Evolutionary conservation across 2,888 invertebrate species (phyloP).

Genomic region (Pristionchus fissidentatus): DNA sequence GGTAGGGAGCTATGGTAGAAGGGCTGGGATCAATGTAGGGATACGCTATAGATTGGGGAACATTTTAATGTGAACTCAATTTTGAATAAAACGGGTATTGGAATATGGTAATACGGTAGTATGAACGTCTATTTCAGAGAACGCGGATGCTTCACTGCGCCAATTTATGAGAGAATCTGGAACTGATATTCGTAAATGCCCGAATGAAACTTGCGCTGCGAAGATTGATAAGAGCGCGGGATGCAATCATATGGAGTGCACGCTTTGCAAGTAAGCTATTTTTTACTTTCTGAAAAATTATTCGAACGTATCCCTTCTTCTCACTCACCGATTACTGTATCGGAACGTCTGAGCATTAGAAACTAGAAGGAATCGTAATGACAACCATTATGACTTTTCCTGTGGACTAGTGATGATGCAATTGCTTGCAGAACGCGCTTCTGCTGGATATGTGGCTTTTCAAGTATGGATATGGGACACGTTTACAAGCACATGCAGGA

Average conservation of each 20-base stretch:
- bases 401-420: too few relatives aligned
- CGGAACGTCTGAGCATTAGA: too few relatives aligned
- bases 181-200: constrained; percentile 41
- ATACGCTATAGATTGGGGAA: too few relatives aligned
- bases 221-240: constrained; percentile 28
- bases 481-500: constrained; percentile 38
- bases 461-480: not conserved
- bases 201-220: constrained; percentile 8
- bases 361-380: too few relatives aligned
- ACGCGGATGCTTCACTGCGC: constrained; percentile 22
- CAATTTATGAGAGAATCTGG: not conserved
- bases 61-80: not conserved
- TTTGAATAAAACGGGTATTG: not conserved
- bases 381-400: too few relatives aligned
- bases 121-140: constrained; percentile 21
- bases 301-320: too few relatives aligned
- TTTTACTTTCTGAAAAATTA: too few relatives aligned
- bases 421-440: constrained; percentile 35
- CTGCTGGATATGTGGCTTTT: constrained; percentile 15
- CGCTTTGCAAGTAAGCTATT: constrained; percentile 21
- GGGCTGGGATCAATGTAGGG: not conserved
- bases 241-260: constrained; percentile 40
- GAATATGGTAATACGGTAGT: too few relatives aligned
- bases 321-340: too few relatives aligned
- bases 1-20: not conserved